Conservation (phyloP, 2,797 vertebrate genomes). For the Leptatherina wallacei region DNA sequence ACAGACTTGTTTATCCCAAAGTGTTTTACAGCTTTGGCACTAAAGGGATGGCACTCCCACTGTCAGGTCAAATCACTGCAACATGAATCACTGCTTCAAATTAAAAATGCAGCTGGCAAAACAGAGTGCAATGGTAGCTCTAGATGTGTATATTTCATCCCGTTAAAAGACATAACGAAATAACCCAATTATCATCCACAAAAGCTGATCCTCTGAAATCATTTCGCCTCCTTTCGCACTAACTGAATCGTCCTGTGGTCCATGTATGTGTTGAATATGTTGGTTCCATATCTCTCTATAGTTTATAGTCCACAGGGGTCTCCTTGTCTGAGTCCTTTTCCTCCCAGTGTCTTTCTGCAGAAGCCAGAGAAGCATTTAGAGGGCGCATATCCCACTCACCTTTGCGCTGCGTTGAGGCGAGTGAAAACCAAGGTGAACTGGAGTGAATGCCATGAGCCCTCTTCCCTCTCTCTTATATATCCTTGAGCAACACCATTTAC, state of each 20-base stretch:
- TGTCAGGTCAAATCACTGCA: constrained; percentile 26
- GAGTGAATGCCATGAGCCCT: constrained; percentile 63
- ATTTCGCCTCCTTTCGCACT: constrained; percentile 30
- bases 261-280: constrained; percentile 30
- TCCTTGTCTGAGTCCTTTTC: constrained; percentile 45
- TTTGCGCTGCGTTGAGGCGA: constrained; percentile 84
- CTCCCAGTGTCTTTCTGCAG: constrained; percentile 33
- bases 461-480: constrained; percentile 78
- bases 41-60: constrained; percentile 53
- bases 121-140: constrained; percentile 9
- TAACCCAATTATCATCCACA: constrained; percentile 57
- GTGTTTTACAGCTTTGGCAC: constrained; percentile 26
- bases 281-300: constrained; percentile 51
- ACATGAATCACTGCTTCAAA: constrained; percentile 32
- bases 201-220: constrained; percentile 50
- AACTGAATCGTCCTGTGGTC: constrained; percentile 51
- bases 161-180: constrained; percentile 20
- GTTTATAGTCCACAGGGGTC: constrained; percentile 68
- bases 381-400: constrained; percentile 77
- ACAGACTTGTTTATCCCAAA: constrained; percentile 31
- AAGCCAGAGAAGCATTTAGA: constrained; percentile 19
- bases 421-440: constrained; percentile 84
- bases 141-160: constrained; percentile 28
- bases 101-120: constrained; percentile 11
- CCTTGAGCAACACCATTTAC: constrained; percentile 82